Percentiles rank a stretch among this genome's conserved stretches.
Conservation (phyloP, 2,113 vertebrate species). For the Dendrocopos noguchii region DNA sequence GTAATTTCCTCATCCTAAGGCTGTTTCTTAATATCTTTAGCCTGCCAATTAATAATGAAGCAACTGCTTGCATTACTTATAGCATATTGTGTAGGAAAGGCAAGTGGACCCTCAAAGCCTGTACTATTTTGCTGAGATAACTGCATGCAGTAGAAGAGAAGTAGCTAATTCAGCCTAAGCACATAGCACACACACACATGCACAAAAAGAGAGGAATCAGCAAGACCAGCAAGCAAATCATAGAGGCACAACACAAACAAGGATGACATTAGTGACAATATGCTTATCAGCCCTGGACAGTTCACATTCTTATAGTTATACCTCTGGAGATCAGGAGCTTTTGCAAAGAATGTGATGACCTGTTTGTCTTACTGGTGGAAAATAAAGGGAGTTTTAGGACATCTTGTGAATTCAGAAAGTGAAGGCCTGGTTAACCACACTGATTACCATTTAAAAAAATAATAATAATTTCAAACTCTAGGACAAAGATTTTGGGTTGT, state of each 20-base stretch:
- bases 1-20: slow-evolving; percentile 22
- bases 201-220: background rate
- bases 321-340: background rate
- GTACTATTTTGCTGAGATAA: background rate
- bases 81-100: background rate
- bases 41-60: background rate
- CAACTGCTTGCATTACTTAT: background rate
- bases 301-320: background rate
- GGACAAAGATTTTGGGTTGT: background rate
- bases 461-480: background rate
- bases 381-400: background rate
- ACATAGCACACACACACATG: background rate
- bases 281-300: background rate
- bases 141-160: background rate
- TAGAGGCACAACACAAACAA: background rate
- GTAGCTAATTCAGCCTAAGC: background rate
- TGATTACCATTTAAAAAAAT: background rate
- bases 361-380: background rate
- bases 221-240: background rate
- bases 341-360: background rate
- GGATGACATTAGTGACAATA: background rate
- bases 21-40: slow-evolving; percentile 25
- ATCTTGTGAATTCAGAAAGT: background rate
- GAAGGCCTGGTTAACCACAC: background rate
- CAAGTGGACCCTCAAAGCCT: background rate